phyloP scores from a whole-genome alignment of 2,113 vertebrate genomes.

The Clinocottus analis region DNA sequence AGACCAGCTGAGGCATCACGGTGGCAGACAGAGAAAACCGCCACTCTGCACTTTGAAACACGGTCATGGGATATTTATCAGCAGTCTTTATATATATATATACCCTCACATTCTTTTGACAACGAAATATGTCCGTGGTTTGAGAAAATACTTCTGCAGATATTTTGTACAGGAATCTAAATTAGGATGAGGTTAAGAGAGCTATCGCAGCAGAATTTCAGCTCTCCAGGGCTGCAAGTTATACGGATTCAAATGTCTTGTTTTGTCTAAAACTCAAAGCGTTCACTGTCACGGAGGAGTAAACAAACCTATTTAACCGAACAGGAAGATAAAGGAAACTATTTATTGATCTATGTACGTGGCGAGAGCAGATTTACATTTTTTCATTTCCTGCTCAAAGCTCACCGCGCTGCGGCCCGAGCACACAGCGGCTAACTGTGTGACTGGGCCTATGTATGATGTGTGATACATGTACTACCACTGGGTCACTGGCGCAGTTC shows the following conservation, averaged over 20 bases:
- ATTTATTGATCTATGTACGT: not conserved
- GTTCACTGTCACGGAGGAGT: too few species aligned
- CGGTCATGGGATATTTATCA: conserved; percentile 55
- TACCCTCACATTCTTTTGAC: not conserved
- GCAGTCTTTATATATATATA: conserved; percentile 1
- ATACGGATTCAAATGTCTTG: too few species aligned
- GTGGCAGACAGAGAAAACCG: conserved; percentile 1
- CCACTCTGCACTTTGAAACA: conserved; percentile 32
- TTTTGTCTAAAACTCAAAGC: too few species aligned
- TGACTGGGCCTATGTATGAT: too few species aligned
- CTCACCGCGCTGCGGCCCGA: not conserved
- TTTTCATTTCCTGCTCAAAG: not conserved
- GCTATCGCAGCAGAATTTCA: not conserved
- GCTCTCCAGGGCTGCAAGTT: not conserved
- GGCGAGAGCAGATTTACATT: not conserved
- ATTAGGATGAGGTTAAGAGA: not conserved
- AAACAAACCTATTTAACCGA: too few species aligned
- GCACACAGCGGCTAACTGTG: not conserved
- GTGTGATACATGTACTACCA: not conserved
- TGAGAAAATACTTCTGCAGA: not conserved
- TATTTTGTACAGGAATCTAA: not conserved
- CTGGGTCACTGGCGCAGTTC: not conserved
- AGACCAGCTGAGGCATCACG: not conserved
- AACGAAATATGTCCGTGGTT: not conserved
- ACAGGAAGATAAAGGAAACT: not conserved